Base-by-base conservation (phyloP, 2,888 invertebrate genomes). In the Archaeoteleia sp. region DNA sequence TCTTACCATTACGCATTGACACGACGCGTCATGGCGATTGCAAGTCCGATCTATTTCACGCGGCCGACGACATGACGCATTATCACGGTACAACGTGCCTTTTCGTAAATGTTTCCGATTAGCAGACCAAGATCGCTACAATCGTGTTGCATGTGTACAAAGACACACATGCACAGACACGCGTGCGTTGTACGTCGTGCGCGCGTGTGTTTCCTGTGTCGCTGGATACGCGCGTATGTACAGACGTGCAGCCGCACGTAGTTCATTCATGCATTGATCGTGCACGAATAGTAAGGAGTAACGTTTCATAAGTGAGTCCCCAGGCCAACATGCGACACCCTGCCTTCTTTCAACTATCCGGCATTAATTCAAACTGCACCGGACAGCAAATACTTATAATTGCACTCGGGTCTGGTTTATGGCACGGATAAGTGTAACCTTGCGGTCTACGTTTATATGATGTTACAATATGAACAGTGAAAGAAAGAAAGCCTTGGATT, bases 191-290 rank as follows among this genome's bases (percentile, higher is more conserved):
- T 42, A 10, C 43, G 7, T 39, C 43, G 46, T 46, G 35, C 29
- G 23, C 48, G 35, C 30, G 30, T 20, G 12, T 17, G 20, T 20
- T 34, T 1, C 14, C 13, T 40, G 13, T 58, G 42, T 29, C 51
- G 23, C 29, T 34, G 23, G 14, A 32, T 32, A 37, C 14, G 30
- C 34, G 53, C 46, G 40, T 45, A 20, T 39, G 25, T 69, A 69
- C 54, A 72, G 66, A 68, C 67, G 40, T 35, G 71, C 70, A 60
- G 53, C 66, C 71, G 67, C 76, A 74, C 71, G 71, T 53, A 61
- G 54, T 75, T 74, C 83, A 83, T 83, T 84, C 82, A 82, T 82
- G 75, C 83, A 84, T 84, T 79, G 83, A 84, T 84, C 84, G 82
- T 75, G 49, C 57, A 73, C 72, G 53, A 58, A 63, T 63, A 72